Conservation (phyloP, 2,888 invertebrate genomes). For the Aphidius colemani region DNA sequence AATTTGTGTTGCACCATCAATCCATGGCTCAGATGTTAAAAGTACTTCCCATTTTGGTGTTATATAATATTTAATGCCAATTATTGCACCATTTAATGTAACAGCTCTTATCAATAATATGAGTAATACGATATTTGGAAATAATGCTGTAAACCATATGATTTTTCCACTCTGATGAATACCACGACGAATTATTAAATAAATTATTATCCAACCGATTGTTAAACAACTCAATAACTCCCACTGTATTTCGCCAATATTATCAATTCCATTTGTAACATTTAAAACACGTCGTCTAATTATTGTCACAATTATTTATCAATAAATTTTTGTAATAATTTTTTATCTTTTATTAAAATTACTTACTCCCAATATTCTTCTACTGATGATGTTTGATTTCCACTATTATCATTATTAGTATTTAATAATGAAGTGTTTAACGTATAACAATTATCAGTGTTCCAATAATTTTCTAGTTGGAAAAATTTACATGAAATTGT, state of each 20-base stretch:
- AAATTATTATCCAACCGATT: slow-evolving; percentile 72
- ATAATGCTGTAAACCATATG: slow-evolving; percentile 78
- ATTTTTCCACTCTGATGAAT: slow-evolving; percentile 78
- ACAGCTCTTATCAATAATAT: slow-evolving; percentile 71
- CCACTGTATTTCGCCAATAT: slow-evolving; percentile 72
- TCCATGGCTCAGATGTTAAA: slow-evolving; percentile 67
- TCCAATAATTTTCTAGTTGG: slow-evolving; percentile 68
- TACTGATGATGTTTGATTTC: slow-evolving; percentile 60
- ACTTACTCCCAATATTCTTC: slow-evolving; percentile 68
- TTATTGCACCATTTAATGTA: slow-evolving; percentile 69
- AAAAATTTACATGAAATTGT: too few relatives aligned
- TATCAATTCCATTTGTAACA: slow-evolving; percentile 66
- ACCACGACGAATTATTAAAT: slow-evolving; percentile 74
- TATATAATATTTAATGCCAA: slow-evolving; percentile 71
- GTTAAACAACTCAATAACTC: slow-evolving; percentile 69
- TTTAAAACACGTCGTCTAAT: slow-evolving; percentile 67
- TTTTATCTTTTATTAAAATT: slow-evolving; percentile 1
- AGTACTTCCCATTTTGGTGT: slow-evolving; percentile 67
- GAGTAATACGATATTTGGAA: slow-evolving; percentile 73
- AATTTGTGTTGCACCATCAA: slow-evolving; percentile 78
- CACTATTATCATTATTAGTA: slow-evolving; percentile 24
- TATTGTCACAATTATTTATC: not conserved
- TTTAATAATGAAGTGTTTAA: slow-evolving; percentile 36
- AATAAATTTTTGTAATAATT: not conserved
- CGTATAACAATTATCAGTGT: slow-evolving; percentile 63